Evolutionary conservation across 2,113 vertebrate species (phyloP), one percentile per base, ranked within the genome.

Genomic region (Pteruthius melanotis): DNA sequence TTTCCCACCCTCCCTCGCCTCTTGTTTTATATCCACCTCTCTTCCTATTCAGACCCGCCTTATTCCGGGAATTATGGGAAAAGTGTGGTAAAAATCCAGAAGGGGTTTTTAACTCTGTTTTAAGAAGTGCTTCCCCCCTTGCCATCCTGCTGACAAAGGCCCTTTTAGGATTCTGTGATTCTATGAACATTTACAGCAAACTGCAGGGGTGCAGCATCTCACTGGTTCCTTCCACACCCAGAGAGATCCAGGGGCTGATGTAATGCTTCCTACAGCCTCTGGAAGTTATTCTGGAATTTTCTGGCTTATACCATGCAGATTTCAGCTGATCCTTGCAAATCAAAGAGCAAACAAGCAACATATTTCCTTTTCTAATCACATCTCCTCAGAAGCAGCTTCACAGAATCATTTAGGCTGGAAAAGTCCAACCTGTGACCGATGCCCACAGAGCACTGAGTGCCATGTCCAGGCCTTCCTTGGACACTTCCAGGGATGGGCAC

Each of bases 1-100:
- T 15, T 2, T 0, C 0, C 5, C 13, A 13, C 2, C 2, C 1
- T 0, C 6, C 14, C 6, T 13, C 13, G 13, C 1, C 5, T 57
- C 69, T 77, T 64, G 14, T 63, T 88, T 79, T 68, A 17, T 35
- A 21, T 21, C 49, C 60, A 27, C 16, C 37, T 57, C 40, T 17
- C 39, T 66, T 87, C 66, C 24, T 69, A 84, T 80, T 49, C 47
- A 37, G n/a, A 49, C 27, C 24, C 15, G 0, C 72, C 64, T 83
- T 47, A 53, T 77, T 39, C 54, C 3, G 14, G 21, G 24, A 44
- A 27, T 63, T 47, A 53, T 13, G 40, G 26, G 40, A 39, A 59
- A 35, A 40, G 10, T 0, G 5, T 37, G 28, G n/a, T 30, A 74
- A 9, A 33, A 44, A 33, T 49, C 28, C 12, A 3, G 61, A 90